phyloP scores from a whole-genome alignment of 2,113 vertebrate species.

The Hippocampus zosterae region DNA sequence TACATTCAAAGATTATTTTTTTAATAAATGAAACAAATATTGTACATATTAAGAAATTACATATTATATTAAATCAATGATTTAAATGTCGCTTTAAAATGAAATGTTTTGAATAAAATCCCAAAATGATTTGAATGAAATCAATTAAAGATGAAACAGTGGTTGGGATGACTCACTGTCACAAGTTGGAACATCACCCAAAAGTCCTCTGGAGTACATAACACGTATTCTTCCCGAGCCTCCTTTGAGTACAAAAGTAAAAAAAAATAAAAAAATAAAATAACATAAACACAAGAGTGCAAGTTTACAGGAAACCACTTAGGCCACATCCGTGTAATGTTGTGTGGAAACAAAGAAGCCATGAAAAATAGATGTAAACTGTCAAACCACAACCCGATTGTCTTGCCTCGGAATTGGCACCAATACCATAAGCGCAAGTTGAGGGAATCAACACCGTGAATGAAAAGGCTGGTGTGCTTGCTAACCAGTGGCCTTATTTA shows the following conservation, averaged over 20 bases:
- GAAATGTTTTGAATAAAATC: no score
- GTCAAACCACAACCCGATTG: constrained; percentile 52
- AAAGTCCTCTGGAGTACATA: background rate
- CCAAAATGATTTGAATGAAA: background rate
- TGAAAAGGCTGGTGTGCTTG: constrained; percentile 3
- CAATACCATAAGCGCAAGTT: background rate
- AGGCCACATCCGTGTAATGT: constrained; percentile 51
- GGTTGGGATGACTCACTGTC: no score
- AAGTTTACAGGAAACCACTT: constrained; percentile 59
- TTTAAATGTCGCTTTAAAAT: no score
- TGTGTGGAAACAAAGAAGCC: constrained; percentile 61
- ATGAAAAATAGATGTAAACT: constrained; percentile 66
- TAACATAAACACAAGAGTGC: constrained; percentile 18
- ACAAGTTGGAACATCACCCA: background rate
- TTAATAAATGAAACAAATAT: no score
- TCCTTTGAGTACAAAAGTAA: constrained; percentile 43
- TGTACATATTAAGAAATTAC: no score
- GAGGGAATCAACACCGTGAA: background rate
- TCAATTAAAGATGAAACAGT: no score
- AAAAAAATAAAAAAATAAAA: constrained; percentile 24
- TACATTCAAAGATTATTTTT: background rate
- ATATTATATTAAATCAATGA: no score
- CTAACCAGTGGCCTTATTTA: background rate
- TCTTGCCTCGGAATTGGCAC: constrained; percentile 13
- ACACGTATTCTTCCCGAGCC: background rate